phyloP scores from a whole-genome alignment of 2,113 vertebrate genomes.

The Pedionomus torquatus region DNA sequence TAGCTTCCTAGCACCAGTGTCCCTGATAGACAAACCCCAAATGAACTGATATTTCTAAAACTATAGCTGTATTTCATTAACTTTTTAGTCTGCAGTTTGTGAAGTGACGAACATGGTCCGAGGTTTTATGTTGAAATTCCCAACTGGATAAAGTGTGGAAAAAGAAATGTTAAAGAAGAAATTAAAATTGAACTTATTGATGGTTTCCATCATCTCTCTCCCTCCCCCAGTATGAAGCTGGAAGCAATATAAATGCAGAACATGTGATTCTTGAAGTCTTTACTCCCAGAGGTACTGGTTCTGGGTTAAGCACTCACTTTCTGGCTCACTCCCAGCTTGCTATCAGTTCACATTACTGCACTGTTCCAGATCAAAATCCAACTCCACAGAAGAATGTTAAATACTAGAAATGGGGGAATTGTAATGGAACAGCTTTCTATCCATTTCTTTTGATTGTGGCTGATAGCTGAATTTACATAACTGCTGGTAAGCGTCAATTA shows the following conservation, averaged over 20 bases:
- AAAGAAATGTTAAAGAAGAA: slow-evolving; percentile 18
- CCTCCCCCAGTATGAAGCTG: neutral
- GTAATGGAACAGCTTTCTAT: neutral
- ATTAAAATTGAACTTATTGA: slow-evolving; percentile 29
- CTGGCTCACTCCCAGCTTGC: slow-evolving; percentile 28
- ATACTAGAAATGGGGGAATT: neutral
- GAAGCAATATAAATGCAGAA: slow-evolving; percentile 29
- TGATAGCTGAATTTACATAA: slow-evolving; percentile 9
- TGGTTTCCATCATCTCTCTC: neutral
- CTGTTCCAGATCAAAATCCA: slow-evolving; percentile 36
- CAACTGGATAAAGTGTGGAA: neutral
- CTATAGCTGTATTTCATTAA: neutral
- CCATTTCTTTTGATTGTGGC: neutral
- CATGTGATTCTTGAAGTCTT: slow-evolving; percentile 39
- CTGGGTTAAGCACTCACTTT: slow-evolving; percentile 16
- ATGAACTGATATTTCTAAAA: slow-evolving; percentile 29
- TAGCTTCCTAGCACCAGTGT: neutral
- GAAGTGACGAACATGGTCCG: neutral
- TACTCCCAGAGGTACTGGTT: slow-evolving; percentile 38
- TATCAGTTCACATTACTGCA: slow-evolving; percentile 17
- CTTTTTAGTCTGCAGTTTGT: neutral
- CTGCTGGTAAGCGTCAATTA: neutral
- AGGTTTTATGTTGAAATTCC: neutral
- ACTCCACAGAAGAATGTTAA: slow-evolving; percentile 11
- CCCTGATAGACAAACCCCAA: neutral